phyloP scores from a whole-genome alignment of 2,888 invertebrate species.

The Chelonus formosanus region DNA sequence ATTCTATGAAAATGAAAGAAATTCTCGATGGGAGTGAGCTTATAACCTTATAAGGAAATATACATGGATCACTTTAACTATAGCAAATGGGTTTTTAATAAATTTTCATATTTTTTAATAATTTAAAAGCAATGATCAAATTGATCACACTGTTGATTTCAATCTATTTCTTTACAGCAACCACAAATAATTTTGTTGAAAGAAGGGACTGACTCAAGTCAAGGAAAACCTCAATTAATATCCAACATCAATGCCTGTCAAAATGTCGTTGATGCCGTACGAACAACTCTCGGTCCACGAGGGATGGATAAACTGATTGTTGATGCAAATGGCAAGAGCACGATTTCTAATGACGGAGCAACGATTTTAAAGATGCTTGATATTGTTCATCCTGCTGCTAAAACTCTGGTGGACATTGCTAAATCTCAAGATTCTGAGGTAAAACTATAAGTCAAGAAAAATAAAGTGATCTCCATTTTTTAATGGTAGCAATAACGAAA shows the following conservation, averaged over 20 bases:
- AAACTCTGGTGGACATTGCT: slow-evolving; percentile 97
- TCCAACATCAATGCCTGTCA: slow-evolving; percentile 99
- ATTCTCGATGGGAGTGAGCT: no score
- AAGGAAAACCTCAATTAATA: slow-evolving; percentile 94
- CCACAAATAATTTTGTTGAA: slow-evolving; percentile 96
- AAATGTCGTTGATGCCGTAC: slow-evolving; percentile 92
- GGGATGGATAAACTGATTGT: slow-evolving; percentile 99
- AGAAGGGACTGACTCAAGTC: slow-evolving; percentile 96
- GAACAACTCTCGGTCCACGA: slow-evolving; percentile 97
- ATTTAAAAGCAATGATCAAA: background rate
- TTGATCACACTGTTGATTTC: background rate
- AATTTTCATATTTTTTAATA: slow-evolving; percentile 11
- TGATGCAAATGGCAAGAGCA: slow-evolving; percentile 86
- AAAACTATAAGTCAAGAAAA: slow-evolving; percentile 38
- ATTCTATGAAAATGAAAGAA: no score
- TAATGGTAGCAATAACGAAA: background rate
- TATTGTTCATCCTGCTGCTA: slow-evolving; percentile 97
- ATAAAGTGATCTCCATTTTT: no score
- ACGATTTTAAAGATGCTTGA: slow-evolving; percentile 98
- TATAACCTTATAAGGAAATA: slow-evolving; percentile 23
- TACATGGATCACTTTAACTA: background rate
- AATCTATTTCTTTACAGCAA: slow-evolving; percentile 73
- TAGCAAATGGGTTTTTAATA: background rate
- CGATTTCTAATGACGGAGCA: slow-evolving; percentile 99
- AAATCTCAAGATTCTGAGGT: slow-evolving; percentile 99